Evolutionary conservation across 2,888 invertebrate genomes (phyloP).

Genomic region (Palloptera scutellata): DNA sequence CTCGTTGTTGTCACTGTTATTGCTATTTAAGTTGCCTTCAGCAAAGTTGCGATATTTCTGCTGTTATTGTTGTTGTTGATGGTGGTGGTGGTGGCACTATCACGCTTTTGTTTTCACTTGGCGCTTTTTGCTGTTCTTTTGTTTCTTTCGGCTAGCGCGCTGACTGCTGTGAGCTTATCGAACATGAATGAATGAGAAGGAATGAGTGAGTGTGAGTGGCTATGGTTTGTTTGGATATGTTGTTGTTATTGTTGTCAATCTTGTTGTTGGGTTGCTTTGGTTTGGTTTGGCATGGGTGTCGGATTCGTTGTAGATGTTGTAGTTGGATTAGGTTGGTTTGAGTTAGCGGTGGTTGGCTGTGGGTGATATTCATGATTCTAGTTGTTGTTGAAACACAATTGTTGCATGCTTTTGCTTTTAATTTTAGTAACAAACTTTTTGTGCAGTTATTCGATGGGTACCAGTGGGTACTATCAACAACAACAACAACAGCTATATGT

Average conservation of each 20-base stretch:
- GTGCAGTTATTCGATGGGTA: no score
- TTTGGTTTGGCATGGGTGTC: neutral
- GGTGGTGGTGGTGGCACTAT: neutral
- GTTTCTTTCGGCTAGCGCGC: neutral
- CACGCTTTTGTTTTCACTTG: slow-evolving; percentile 10
- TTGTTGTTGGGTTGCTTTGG: neutral
- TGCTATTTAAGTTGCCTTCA: neutral
- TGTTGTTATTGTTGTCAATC: neutral
- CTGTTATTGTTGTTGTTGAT: slow-evolving; percentile 33
- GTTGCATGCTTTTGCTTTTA: neutral
- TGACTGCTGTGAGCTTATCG: slow-evolving; percentile 1
- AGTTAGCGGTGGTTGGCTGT: neutral
- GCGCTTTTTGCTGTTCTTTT: neutral
- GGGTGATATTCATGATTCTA: neutral
- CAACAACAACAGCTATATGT: no score
- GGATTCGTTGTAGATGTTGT: neutral
- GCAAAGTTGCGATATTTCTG: slow-evolving; percentile 3
- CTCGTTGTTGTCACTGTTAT: slow-evolving; percentile 25
- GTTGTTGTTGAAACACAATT: neutral
- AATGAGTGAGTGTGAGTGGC: neutral
- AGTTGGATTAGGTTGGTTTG: slow-evolving; percentile 9
- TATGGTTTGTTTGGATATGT: neutral
- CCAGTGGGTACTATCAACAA: no score
- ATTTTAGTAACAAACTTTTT: no score
- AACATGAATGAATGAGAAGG: neutral